Evolutionary conservation across 1,140 invertebrate species (phyloP), one percentile per base, ranked within the genome.

Genomic region (Sinonovacula constricta): DNA sequence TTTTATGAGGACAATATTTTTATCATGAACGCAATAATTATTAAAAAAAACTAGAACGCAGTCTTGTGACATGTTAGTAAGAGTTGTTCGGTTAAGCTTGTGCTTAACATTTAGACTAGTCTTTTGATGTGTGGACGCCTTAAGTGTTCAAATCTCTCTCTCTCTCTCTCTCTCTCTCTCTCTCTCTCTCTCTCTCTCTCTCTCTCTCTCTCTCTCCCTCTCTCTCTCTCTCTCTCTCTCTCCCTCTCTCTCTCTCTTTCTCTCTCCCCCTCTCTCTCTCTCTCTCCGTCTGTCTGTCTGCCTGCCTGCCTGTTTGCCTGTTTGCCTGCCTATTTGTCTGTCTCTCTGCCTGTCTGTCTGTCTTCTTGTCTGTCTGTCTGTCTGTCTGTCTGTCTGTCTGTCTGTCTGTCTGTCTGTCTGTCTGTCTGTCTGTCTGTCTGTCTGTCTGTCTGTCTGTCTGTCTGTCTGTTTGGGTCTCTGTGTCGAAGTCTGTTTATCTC

Each of bases 311-410:
- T n/a, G n/a, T n/a, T n/a, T n/a, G n/a, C n/a, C n/a, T n/a, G n/a
- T n/a, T n/a, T n/a, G n/a, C n/a, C n/a, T n/a, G n/a, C n/a, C n/a
- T n/a, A n/a, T n/a, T n/a, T n/a, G n/a, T n/a, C n/a, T n/a, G n/a
- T n/a, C n/a, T n/a, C n/a, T n/a, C n/a, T n/a, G n/a, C n/a, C n/a
- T n/a, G n/a, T n/a, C n/a, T n/a, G n/a, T n/a, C n/a, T n/a, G n/a
- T n/a, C 74, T 77, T 36, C 70, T 65, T 77, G 65, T 77, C 74
- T 77, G 65, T 77, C 74, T 77, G 65, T 79, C 77, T 79, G 54
- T 79, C 77, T 79, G 54, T 79, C 77, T 79, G 54, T 79, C 77
- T 79, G 54, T 79, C 77, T 75, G 31, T 79, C 71, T 77, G 54
- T 79, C 71, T 79, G 36, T 79, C 69, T 78, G 31, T 78, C 53